A percentile compares a stretch with the other conserved stretches of the same genome.
phyloP scores from a whole-genome alignment of 2,888 invertebrate species.

The Torymus aiolomorphi region DNA sequence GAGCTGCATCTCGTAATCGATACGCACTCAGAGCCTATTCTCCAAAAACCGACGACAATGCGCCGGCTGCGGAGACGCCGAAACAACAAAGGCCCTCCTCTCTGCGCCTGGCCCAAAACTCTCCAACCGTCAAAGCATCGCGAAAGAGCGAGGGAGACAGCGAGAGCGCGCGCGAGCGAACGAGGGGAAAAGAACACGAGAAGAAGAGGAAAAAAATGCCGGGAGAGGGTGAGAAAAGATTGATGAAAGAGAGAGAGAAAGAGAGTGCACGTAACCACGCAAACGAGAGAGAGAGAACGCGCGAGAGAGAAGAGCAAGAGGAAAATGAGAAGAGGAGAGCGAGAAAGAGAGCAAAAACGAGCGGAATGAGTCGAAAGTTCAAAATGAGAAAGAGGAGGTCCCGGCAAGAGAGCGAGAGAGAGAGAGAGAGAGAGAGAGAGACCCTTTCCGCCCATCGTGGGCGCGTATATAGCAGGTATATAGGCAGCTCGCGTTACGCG shows the following conservation, averaged over 20 bases:
- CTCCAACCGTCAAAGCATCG: neutral
- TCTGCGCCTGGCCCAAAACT: neutral
- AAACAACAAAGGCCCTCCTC: neutral
- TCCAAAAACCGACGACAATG: too few species aligned
- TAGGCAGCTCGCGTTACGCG: neutral
- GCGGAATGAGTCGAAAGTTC: constrained; percentile 58
- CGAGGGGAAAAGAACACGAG: neutral
- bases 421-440: constrained; percentile 28
- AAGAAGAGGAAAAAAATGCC: constrained; percentile 8
- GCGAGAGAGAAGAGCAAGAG: neutral
- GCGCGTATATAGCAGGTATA: constrained; percentile 7
- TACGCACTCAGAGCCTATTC: too few species aligned
- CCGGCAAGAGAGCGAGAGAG: neutral
- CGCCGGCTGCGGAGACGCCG: too few species aligned
- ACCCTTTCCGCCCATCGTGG: constrained; percentile 47
- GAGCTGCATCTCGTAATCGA: too few species aligned
- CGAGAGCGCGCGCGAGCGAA: too few species aligned
- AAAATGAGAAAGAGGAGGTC: constrained; percentile 52
- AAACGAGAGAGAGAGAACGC: constrained; percentile 18
- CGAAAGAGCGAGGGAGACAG: neutral
- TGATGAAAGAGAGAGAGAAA: constrained; percentile 43
- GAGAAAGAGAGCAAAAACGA: constrained; percentile 53
- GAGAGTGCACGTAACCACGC: constrained; percentile 3
- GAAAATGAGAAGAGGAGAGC: neutral
- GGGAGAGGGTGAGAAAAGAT: constrained; percentile 43